Evolutionary conservation across 2,797 vertebrate genomes (phyloP), one percentile per base, ranked within the genome.

Genomic region (Mus caroli): DNA sequence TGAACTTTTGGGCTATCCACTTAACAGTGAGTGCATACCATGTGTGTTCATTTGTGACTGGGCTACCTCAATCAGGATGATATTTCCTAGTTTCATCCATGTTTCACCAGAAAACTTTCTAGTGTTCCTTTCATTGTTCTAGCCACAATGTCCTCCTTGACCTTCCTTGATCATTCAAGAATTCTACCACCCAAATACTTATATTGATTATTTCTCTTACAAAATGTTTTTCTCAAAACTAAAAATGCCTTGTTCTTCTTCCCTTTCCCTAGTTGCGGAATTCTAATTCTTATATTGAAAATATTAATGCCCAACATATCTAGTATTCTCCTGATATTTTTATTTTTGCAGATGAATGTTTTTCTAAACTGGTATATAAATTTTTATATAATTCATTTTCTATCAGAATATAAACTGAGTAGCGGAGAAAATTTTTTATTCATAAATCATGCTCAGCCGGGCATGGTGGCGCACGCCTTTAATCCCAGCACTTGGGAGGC

Each of bases 181-280:
- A 24, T 62, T 12, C n/a, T 11, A 24, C 37, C 0, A 58, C 0
- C 19, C 52, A 22, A 28, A 1, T 0, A 20, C 6, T 56, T 56
- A 7, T 28, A 82, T 6, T 90, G 10, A n/a, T 60, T 88, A 20
- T 5, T 73, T 56, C 43, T 83, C 54, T 79, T 50, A 20, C 14
- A 84, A 52, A 69, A 50, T 67, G 13, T 50, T 50, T 60, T 64
- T 40, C 71, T 5, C 40, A 37, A 85, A 85, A 67, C 2, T 20
- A 22, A 31, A 34, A 67, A 67, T 34, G 10, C 31, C 43, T 8
- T 64, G 9, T 19, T 10, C 9, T 4, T 28, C 4, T 2, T 85
- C 3, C 19, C 17, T 54, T 12, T 88, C 14, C 4, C 58, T 73
- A 52, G 12, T 78, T 86, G 1, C 24, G 64, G 9, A 28, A 24